A percentile compares a stretch with the other conserved stretches of the same genome.
Conservation (phyloP, 2,797 vertebrate species). For the Sphenodon punctatus region DNA sequence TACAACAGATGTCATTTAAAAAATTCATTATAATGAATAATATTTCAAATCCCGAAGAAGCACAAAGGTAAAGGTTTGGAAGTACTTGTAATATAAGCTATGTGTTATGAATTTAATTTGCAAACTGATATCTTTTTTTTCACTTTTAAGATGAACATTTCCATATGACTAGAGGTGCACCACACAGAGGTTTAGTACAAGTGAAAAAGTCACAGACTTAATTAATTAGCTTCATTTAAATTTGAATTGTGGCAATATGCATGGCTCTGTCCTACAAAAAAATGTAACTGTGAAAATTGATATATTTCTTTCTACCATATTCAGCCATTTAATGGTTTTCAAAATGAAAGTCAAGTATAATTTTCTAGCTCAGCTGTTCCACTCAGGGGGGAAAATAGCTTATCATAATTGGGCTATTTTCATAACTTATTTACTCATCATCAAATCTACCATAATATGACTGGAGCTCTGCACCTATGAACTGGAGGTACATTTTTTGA, state of each 20-base stretch:
- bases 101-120: not conserved
- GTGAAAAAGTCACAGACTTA: not conserved
- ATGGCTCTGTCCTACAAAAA: not conserved
- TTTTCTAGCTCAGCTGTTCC: constrained; percentile 53
- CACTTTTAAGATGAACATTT: not conserved
- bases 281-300: constrained; percentile 1
- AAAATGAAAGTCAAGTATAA: constrained; percentile 33
- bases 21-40: not conserved
- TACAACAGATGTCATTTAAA: not conserved
- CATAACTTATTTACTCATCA: constrained; percentile 17
- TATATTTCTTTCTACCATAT: not conserved
- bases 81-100: not conserved
- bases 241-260: not conserved
- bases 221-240: not conserved
- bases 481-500: accelerated
- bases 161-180: accelerated
- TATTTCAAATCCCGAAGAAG: not conserved
- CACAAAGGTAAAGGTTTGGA: not conserved
- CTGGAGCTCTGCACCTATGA: not conserved
- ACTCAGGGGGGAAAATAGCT: constrained; percentile 1
- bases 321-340: constrained; percentile 1
- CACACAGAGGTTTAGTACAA: accelerated
- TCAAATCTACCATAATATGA: accelerated
- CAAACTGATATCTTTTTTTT: not conserved
- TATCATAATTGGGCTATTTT: constrained; percentile 29